A percentile compares a stretch with the other conserved stretches of the same genome.
phyloP scores from a whole-genome alignment of 1,140 invertebrate species.

The Hormaphis cornu region DNA sequence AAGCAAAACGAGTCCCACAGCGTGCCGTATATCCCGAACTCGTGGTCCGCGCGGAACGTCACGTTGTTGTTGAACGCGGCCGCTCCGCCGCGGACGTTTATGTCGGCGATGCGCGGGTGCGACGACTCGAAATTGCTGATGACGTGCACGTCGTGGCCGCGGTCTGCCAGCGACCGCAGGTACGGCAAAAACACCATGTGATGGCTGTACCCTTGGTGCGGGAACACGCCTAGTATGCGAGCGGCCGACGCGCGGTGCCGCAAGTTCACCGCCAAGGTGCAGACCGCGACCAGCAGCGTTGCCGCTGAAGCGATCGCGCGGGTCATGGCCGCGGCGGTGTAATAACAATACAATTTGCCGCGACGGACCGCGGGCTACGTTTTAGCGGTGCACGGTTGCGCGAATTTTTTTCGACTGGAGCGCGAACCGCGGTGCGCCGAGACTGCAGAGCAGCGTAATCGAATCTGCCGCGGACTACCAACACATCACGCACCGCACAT shows the following conservation, averaged over 20 bases:
- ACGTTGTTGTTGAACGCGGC: slow-evolving; percentile 15
- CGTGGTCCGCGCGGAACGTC: background rate
- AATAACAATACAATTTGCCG: no score
- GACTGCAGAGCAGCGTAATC: background rate
- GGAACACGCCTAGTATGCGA: slow-evolving; percentile 40
- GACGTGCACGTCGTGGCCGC: slow-evolving; percentile 40
- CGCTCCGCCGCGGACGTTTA: slow-evolving; percentile 36
- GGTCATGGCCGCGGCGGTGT: no score
- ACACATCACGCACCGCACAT: no score
- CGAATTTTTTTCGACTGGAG: background rate
- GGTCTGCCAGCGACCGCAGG: slow-evolving; percentile 37
- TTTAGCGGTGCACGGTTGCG: no score
- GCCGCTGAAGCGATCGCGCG: background rate
- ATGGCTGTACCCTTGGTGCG: slow-evolving; percentile 41
- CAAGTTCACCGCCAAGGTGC: background rate
- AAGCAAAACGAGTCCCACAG: background rate
- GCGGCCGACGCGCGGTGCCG: background rate
- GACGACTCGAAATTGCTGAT: slow-evolving; percentile 42
- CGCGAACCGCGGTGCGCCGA: background rate
- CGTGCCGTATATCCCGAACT: background rate
- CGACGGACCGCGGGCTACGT: no score
- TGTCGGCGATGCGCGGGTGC: slow-evolving; percentile 47
- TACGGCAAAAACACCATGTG: slow-evolving; percentile 40
- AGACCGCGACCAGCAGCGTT: background rate
- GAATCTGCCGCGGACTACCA: background rate